Evolutionary conservation across 1,140 invertebrate genomes (phyloP), one percentile per base, ranked within the genome.

Genomic region (Teleogryllus occipitalis): DNA sequence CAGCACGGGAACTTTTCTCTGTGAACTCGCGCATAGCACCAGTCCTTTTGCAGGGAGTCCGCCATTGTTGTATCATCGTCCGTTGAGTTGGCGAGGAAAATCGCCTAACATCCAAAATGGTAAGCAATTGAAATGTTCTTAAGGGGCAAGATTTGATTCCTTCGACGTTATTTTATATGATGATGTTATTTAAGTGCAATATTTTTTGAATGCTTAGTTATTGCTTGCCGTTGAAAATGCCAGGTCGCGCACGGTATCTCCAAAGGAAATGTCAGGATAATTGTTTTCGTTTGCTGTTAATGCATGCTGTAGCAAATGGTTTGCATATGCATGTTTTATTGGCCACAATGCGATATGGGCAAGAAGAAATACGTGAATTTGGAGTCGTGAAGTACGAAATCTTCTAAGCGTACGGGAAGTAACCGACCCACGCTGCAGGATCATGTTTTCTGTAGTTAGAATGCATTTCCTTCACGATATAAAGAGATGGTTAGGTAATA

Each of bases 61-160:
- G 93, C 93, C 93, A 93, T 92, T 90, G 90, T 90, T 92, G 92
- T 91, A 91, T 92, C 91, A 92, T 92, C 89, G 91, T 92, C 87
- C 89, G 90, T 88, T 87, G 87, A 88, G 87, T 88, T 88, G 88
- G 87, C 87, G 87, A 88, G 89, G 83, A 85, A 88, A 91, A 94
- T 95, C 93, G 86, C 85, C 87, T 90, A 92, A 91, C 93, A 95
- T 94, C 93, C 92, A 94, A 92, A 87, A 95, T 95, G 93, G 93
- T 94, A 89, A 87, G 93, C 91, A 85, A 65, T 3, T 65, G 10
- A 14, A 65, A 18, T 65, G 54, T 65, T 14, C 54, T 65, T 65
- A 65, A 18, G 2, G 54, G 18, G 3, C 18, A 65, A 18, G 18
- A 14, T 14, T 18, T 65, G 54, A 65, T 65, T 10, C 54, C 7